These are phyloP conservation scores for Vultur gryphus DNA, from an alignment of 2,797 vertebrate species.

Conservation along the genomic window DNA sequence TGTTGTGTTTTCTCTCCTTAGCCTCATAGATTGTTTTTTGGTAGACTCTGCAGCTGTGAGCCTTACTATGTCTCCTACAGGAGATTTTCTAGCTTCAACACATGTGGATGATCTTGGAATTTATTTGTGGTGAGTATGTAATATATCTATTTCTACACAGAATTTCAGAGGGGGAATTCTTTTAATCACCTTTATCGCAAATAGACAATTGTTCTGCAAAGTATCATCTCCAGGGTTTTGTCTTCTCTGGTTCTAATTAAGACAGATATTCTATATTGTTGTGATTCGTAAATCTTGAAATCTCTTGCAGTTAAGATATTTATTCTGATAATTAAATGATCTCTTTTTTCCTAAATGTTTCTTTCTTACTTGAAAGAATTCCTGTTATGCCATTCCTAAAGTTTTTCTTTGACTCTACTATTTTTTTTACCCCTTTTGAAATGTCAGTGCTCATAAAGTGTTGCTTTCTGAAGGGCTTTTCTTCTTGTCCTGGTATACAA, in stretches of 20 bases:
- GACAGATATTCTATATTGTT: not conserved
- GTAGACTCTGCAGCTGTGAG: slow-evolving; percentile 85
- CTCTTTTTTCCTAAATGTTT: not conserved
- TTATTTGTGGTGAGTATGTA: slow-evolving; percentile 86
- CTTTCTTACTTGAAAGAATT: not conserved
- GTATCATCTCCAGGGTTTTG: not conserved
- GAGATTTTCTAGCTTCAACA: slow-evolving; percentile 91
- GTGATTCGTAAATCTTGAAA: not conserved
- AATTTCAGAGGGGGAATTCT: not conserved
- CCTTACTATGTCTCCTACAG: slow-evolving; percentile 90
- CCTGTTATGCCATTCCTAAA: not conserved
- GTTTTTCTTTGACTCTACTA: not conserved
- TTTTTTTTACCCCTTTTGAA: not conserved
- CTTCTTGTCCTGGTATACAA: not conserved
- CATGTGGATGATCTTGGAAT: slow-evolving; percentile 92
- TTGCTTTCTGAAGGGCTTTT: not conserved
- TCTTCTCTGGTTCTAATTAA: not conserved
- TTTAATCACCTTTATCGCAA: not conserved
- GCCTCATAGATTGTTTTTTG: slow-evolving; percentile 93
- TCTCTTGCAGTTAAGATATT: not conserved
- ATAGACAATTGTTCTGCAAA: not conserved
- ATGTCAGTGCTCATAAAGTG: not conserved
- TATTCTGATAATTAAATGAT: not conserved
- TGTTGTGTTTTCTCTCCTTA: slow-evolving; percentile 51
- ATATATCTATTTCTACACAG: not conserved